Percentiles rank a stretch among this genome's conserved stretches.
Evolutionary conservation across 2,113 vertebrate genomes (phyloP).

Genomic region (Phylloscopus trochilus): DNA sequence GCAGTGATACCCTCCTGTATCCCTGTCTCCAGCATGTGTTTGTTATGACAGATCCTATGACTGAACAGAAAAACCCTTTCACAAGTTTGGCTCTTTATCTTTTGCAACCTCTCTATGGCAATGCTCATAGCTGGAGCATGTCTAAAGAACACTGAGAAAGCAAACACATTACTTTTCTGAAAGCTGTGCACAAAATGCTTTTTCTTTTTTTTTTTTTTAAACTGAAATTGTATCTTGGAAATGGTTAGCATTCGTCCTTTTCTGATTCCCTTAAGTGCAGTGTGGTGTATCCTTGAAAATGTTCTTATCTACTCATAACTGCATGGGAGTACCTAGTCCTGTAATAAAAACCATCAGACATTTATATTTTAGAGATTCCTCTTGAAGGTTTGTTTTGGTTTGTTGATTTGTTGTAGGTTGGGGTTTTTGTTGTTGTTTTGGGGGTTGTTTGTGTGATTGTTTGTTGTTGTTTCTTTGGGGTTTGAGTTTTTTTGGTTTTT

Average conservation of each 20-base stretch:
- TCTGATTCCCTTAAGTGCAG: neutral
- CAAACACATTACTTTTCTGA: neutral
- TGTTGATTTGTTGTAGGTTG: neutral
- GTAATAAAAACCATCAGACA: neutral
- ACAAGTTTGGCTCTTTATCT: neutral
- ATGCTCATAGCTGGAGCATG: neutral
- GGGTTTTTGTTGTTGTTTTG: neutral
- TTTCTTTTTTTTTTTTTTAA: neutral
- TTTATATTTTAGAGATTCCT: neutral
- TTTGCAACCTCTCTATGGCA: neutral
- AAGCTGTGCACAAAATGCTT: neutral
- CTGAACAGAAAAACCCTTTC: neutral
- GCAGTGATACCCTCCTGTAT: neutral
- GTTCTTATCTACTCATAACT: neutral
- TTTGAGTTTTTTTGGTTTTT: neutral
- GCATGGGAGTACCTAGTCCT: neutral
- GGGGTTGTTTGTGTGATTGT: neutral
- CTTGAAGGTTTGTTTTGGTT: neutral
- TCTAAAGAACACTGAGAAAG: neutral
- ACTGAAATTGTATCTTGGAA: neutral
- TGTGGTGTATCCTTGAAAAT: neutral
- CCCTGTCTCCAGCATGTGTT: neutral
- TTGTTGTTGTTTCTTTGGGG: neutral
- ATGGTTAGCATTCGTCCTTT: neutral
- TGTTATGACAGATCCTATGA: neutral